Evolutionary conservation across 1,140 invertebrate species (phyloP).

Genomic region (Trachymyrmex cornetzi): DNA sequence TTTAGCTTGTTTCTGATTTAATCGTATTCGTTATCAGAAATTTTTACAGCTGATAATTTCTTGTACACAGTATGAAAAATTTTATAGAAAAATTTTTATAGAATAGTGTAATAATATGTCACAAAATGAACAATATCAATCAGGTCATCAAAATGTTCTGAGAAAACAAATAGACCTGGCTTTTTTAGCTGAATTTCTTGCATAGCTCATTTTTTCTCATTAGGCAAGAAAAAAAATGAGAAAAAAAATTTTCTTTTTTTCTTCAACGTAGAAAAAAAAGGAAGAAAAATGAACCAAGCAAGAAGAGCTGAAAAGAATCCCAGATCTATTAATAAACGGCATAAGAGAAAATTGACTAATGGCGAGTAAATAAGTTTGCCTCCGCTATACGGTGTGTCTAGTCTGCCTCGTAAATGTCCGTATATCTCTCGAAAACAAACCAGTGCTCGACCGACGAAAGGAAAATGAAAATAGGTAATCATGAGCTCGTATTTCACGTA

Average conservation of each 20-base stretch:
- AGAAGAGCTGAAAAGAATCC: too few species aligned
- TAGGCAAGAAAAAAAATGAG: too few species aligned
- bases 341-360: not conserved
- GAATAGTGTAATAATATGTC: not conserved
- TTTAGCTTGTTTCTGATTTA: not conserved
- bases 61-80: not conserved
- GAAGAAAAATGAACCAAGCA: too few species aligned
- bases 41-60: not conserved
- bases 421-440: conserved; percentile 23
- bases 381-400: not conserved
- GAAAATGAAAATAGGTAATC: conserved; percentile 46
- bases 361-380: not conserved
- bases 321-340: not conserved
- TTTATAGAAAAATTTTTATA: not conserved
- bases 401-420: not conserved
- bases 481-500: conserved; percentile 23
- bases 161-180: not conserved
- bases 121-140: not conserved
- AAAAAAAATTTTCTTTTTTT: too few species aligned
- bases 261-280: too few species aligned
- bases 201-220: too few species aligned
- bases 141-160: not conserved
- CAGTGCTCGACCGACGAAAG: not conserved
- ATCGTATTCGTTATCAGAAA: not conserved
- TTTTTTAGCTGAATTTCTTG: too few species aligned